These are phyloP conservation scores for Tapera naevia DNA, from an alignment of 2,797 vertebrate genomes.

Conservation along the genomic window DNA sequence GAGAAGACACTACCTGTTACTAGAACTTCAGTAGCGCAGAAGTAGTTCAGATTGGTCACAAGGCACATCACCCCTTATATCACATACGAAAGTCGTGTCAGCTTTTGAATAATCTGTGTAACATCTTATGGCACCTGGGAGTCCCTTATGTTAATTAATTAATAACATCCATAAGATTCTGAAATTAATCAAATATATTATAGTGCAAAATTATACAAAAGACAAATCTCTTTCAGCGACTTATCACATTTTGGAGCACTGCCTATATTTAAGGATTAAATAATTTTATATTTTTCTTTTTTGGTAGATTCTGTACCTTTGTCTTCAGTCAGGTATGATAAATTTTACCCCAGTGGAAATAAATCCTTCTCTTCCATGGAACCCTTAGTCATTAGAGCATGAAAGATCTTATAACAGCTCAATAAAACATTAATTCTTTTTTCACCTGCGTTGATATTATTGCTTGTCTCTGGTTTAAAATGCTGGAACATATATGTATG, in stretches of 20 bases:
- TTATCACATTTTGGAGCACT: neutral
- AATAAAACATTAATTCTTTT: neutral
- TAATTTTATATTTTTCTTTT: neutral
- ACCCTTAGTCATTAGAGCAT: neutral
- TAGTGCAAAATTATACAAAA: neutral
- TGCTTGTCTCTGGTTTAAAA: neutral
- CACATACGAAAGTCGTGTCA: neutral
- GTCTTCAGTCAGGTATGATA: neutral
- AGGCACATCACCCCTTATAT: fast-evolving
- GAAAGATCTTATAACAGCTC: neutral
- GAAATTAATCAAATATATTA: neutral
- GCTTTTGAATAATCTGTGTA: neutral
- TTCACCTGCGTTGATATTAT: neutral
- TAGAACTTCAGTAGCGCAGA: neutral
- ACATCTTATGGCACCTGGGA: fast-evolving
- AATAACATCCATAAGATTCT: neutral
- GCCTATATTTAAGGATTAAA: neutral
- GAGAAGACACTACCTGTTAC: neutral
- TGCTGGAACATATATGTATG: neutral
- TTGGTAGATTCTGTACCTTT: neutral
- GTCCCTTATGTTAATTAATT: neutral
- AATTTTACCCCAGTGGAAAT: neutral
- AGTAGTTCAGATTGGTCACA: neutral
- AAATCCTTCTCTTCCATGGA: neutral
- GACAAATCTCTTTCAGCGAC: neutral